phyloP scores from a whole-genome alignment of 2,797 vertebrate species.

The Benthosema pterotum region DNA sequence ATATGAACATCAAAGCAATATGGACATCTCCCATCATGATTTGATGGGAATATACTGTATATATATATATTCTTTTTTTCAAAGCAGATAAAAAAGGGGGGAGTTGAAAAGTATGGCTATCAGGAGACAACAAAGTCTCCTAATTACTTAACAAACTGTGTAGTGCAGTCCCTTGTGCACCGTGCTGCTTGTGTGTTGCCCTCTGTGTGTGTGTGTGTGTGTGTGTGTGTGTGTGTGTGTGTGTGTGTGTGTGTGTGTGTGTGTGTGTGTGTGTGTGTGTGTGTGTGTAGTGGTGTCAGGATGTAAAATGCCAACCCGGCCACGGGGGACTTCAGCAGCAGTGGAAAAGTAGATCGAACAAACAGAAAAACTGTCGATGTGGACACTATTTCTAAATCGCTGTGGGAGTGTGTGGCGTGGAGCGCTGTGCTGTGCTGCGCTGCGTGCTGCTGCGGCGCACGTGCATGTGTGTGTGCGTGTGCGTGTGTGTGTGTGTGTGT shows the following conservation, averaged over 20 bases:
- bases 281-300: slow-evolving; percentile 17
- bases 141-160: slow-evolving; percentile 1
- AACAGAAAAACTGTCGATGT: slow-evolving; percentile 63
- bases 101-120: background rate
- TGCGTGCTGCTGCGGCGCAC: too few relatives aligned
- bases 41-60: too few relatives aligned
- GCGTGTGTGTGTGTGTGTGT: background rate
- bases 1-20: too few relatives aligned
- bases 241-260: slow-evolving; percentile 4
- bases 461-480: background rate
- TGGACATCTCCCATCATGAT: too few relatives aligned
- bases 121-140: slow-evolving; percentile 4
- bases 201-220: background rate
- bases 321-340: slow-evolving; percentile 51
- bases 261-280: background rate
- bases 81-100: background rate
- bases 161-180: background rate
- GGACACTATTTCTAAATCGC: slow-evolving; percentile 53
- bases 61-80: background rate
- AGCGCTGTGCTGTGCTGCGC: too few relatives aligned
- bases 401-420: slow-evolving; percentile 8
- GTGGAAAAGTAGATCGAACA: slow-evolving; percentile 46
- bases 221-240: background rate
- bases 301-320: slow-evolving; percentile 63
- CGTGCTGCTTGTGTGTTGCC: background rate